These are phyloP conservation scores for Drosophila lowei DNA, from an alignment of 1,140 invertebrate species.

Conservation along the genomic window DNA sequence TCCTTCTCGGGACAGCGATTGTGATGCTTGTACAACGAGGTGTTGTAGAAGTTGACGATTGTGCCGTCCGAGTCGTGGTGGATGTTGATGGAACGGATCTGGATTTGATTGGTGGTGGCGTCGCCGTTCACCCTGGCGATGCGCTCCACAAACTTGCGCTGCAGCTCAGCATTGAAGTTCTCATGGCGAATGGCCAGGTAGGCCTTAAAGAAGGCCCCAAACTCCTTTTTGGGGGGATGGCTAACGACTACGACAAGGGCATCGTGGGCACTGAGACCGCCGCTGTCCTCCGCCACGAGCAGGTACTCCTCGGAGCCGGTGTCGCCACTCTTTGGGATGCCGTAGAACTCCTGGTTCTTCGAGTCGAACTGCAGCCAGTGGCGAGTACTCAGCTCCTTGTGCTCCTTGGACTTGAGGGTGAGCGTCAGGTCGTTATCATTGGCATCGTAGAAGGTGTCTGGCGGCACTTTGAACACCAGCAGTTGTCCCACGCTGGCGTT, in stretches of 20 bases:
- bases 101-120: constrained; percentile 88
- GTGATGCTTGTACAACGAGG: constrained; percentile 85
- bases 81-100: constrained; percentile 85
- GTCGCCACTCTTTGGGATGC: constrained; percentile 89
- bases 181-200: constrained; percentile 89
- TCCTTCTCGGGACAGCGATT: constrained; percentile 90
- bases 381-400: constrained; percentile 86
- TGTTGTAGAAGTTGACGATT: constrained; percentile 85
- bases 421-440: constrained; percentile 90
- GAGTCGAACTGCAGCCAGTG: constrained; percentile 95
- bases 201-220: constrained; percentile 91
- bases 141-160: constrained; percentile 91
- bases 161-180: constrained; percentile 88
- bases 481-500: constrained; percentile 91
- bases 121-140: constrained; percentile 90
- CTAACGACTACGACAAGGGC: constrained; percentile 90
- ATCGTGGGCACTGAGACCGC: constrained; percentile 89
- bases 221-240: constrained; percentile 84
- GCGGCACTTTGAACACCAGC: constrained; percentile 90
- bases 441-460: constrained; percentile 95
- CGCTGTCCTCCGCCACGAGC: constrained; percentile 88
- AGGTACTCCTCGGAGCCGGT: constrained; percentile 90
- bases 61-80: constrained; percentile 71
- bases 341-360: constrained; percentile 95
- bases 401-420: constrained; percentile 88